Evolutionary conservation across 2,888 invertebrate species (phyloP), one percentile per base, ranked within the genome.

Genomic region (Lasioglossum lativentre): DNA sequence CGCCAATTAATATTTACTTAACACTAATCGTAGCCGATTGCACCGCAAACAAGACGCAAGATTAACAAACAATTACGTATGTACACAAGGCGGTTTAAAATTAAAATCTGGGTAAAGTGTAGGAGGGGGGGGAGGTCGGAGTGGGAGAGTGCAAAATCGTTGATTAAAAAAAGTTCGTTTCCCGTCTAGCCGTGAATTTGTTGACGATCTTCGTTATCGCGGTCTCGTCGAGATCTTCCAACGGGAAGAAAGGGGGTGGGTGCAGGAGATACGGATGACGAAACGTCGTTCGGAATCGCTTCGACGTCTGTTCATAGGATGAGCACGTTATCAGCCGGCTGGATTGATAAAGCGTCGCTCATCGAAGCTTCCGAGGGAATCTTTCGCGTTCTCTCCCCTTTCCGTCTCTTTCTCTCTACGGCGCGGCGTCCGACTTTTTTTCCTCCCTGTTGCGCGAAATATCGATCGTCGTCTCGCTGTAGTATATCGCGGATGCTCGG

Each of bases 331-430:
- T 66, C 66, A 23, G 30, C 89, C 77, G 78, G 63, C 79, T 38
- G 80, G 27, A n/a, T 81, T 30, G 89, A 89, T 87, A 86, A 85
- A 80, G 72, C 87, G 87, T 78, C 80, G 80, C 89, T 85, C 87
- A 80, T 90, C 89, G 82, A 82, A 88, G 89, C 89, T 89, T 90
- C 83, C 89, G 86, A 89, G 88, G 72, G 79, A 89, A 88, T 89
- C 86, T 90, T 89, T 84, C 76, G 80, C 47, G 59, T 72, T 1
- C 63, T 75, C 71, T 71, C 14, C n/a, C 42, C 12, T 38, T 63
- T 23, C 34, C 23, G 42, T 40, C n/a, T 56, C 42, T 71, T 66
- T 42, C 52, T n/a, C 27, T 79, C 27, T 68, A 23, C 12, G 47
- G 30, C 19, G 19, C 34, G 34, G 19, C 34, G 34, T 4, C 52